Conservation (phyloP, 2,113 vertebrate genomes). For the Xenopus laevis region DNA sequence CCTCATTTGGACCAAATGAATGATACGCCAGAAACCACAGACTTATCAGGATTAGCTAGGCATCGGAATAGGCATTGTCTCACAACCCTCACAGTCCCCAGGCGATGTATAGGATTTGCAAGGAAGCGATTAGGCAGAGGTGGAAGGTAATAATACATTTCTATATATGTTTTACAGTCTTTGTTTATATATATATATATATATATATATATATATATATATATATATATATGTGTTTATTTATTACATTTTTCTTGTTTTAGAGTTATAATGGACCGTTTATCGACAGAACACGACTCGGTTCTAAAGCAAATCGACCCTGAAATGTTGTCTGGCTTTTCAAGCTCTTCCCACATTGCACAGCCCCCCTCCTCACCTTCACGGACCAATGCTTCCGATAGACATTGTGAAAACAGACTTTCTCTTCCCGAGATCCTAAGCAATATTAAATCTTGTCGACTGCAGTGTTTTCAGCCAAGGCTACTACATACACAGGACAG, state of each 20-base stretch:
- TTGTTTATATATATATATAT: too few species aligned
- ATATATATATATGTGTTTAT: too few species aligned
- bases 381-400: slow-evolving; percentile 82
- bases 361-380: slow-evolving; percentile 70
- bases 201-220: too few species aligned
- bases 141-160: slow-evolving; percentile 71
- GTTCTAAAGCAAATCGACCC: slow-evolving; percentile 79
- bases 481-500: slow-evolving; percentile 67
- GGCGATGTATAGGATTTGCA: slow-evolving; percentile 79
- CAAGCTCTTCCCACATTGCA: slow-evolving; percentile 72
- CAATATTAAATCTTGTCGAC: slow-evolving; percentile 88
- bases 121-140: slow-evolving; percentile 83
- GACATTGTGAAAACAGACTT: slow-evolving; percentile 77
- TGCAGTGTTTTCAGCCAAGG: slow-evolving; percentile 85
- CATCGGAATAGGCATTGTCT: slow-evolving; percentile 79
- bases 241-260: slow-evolving; percentile 9
- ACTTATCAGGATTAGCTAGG: slow-evolving; percentile 69
- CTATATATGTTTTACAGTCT: neutral
- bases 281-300: slow-evolving; percentile 76
- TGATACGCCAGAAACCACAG: slow-evolving; percentile 58
- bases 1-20: slow-evolving; percentile 74
- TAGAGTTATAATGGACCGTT: slow-evolving; percentile 85
- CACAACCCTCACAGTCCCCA: slow-evolving; percentile 79
- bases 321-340: slow-evolving; percentile 70
- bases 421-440: slow-evolving; percentile 82